Evolutionary conservation across 2,113 vertebrate species (phyloP).

Genomic region (Tichodroma muraria): DNA sequence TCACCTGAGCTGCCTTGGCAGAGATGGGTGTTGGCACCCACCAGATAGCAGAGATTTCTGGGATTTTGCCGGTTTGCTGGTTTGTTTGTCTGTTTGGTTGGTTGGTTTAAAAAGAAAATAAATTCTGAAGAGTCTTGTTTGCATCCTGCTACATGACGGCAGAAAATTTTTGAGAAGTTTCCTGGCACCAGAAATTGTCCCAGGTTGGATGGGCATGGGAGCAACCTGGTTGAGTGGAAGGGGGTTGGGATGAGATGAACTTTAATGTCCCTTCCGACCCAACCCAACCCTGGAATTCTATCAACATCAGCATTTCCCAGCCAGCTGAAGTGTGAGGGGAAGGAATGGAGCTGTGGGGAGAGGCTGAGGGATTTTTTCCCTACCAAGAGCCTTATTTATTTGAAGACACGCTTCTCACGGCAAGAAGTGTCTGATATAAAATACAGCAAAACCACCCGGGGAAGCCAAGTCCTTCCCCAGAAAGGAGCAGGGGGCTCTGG

Average conservation of each 20-base stretch:
- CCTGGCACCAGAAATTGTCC: neutral
- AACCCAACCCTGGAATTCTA: neutral
- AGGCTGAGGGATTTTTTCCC: neutral
- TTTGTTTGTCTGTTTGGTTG: neutral
- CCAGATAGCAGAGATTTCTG: neutral
- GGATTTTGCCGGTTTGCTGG: fast-evolving
- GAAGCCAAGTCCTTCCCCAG: neutral
- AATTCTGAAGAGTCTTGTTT: neutral
- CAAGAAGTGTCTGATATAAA: neutral
- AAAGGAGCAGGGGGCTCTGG: neutral
- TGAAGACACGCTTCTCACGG: neutral
- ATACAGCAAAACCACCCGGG: neutral
- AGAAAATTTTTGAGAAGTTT: neutral
- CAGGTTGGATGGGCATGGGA: neutral
- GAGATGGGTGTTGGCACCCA: neutral
- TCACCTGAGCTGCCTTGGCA: neutral
- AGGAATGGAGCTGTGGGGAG: neutral
- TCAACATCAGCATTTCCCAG: neutral
- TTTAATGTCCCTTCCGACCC: neutral
- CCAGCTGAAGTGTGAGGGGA: neutral
- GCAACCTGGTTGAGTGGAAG: neutral
- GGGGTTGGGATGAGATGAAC: neutral
- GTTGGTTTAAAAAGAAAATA: no score
- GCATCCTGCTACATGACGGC: neutral
- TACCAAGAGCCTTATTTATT: neutral